Evolutionary conservation across 2,797 vertebrate genomes (phyloP).

Genomic region (Parauchenoglanis punctatus): DNA sequence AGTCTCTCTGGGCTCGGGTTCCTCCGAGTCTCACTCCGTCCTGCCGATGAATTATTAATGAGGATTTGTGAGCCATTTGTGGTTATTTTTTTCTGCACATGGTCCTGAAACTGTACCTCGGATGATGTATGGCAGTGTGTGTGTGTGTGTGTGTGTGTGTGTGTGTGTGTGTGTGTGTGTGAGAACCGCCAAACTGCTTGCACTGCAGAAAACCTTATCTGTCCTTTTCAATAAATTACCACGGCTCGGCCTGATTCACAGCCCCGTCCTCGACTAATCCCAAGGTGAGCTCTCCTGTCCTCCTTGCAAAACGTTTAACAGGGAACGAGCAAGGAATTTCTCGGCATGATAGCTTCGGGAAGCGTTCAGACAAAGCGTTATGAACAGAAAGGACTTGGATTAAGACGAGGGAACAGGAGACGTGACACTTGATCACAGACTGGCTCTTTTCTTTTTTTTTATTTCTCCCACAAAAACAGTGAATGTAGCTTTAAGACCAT

Average conservation of each 20-base stretch:
- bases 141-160: constrained; percentile 21
- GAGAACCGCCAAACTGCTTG: constrained; percentile 40
- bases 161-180: constrained; percentile 24
- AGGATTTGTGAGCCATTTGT: constrained; percentile 36
- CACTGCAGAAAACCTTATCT: constrained; percentile 44
- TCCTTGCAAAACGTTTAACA: constrained; percentile 3
- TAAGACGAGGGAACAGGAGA: neutral
- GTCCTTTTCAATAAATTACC: constrained; percentile 50
- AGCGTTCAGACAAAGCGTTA: constrained; percentile 3
- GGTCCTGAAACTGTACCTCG: constrained; percentile 44
- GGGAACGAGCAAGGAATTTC: neutral
- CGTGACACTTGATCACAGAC: neutral
- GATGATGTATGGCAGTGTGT: constrained; percentile 27
- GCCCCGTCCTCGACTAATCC: constrained; percentile 22
- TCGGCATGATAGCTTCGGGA: neutral
- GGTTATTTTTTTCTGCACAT: constrained; percentile 40
- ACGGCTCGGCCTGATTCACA: constrained; percentile 14
- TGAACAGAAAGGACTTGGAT: neutral
- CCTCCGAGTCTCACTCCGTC: neutral
- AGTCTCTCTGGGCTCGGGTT: constrained; percentile 2
- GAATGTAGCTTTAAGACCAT: neutral
- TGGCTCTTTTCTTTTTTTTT: neutral
- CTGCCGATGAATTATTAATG: constrained; percentile 49
- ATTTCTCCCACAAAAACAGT: no score
- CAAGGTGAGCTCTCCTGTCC: constrained; percentile 28